Conservation (phyloP, 2,113 vertebrate species). For the Nannospalax galili region DNA sequence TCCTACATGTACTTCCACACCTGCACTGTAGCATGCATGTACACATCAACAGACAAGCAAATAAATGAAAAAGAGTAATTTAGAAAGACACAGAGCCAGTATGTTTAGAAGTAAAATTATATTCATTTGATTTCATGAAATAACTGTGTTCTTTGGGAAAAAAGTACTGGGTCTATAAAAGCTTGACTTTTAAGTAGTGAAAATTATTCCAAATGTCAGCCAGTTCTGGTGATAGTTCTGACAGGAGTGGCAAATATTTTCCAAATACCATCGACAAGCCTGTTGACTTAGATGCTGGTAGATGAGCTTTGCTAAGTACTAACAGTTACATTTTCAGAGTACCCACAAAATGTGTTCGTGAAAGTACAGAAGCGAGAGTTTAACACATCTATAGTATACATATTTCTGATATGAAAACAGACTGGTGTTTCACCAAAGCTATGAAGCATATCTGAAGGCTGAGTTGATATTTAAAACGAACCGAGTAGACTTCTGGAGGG, state of each 20-base stretch:
- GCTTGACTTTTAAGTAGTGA: constrained; percentile 37
- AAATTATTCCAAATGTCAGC: constrained; percentile 64
- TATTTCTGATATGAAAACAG: constrained; percentile 13
- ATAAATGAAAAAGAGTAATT: background rate
- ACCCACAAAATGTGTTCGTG: background rate
- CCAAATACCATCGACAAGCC: background rate
- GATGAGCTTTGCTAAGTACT: constrained; percentile 5
- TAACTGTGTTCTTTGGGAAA: constrained; percentile 30
- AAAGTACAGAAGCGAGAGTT: constrained; percentile 37
- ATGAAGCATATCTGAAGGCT: background rate
- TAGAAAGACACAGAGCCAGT: background rate
- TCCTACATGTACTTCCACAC: background rate
- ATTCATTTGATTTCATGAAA: constrained; percentile 1
- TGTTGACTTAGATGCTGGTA: constrained; percentile 25
- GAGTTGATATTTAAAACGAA: background rate
- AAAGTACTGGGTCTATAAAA: constrained; percentile 20
- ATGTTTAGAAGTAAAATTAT: background rate
- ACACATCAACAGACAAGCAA: background rate
- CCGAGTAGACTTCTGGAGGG: background rate
- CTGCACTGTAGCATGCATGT: background rate
- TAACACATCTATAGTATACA: background rate
- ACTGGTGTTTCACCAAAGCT: background rate
- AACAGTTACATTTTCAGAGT: background rate
- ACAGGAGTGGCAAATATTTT: constrained; percentile 44
- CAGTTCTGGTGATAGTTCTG: constrained; percentile 52